Base-by-base conservation (phyloP, 1,140 invertebrate genomes). In the Myzus persicae region DNA sequence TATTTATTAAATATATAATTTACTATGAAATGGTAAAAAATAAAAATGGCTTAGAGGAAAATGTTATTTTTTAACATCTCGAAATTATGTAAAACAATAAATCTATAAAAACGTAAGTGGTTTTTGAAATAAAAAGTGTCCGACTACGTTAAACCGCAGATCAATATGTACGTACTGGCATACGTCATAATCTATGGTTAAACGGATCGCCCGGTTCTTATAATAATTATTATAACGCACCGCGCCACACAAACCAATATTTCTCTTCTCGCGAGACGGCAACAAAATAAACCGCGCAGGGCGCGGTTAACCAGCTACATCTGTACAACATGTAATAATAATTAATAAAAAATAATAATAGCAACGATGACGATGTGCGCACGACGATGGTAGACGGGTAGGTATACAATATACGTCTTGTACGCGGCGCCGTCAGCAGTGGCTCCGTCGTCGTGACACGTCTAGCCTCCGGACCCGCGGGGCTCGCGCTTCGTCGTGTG, bases 281-380 rank as follows among this genome's bases (percentile, higher is more conserved):
- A 40, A 24, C 14, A n/a, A n/a, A n/a, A 76, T 81, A 38, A 36
- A 24, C 76, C 22, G 76, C 76, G 11, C 31, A 5, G 11, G 1
- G 46, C 46, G 22, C 36, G 1, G 14, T 11, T n/a, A 76, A 82
- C 76, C 59, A 9, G 18, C 82, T 11, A 26, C 22, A 40, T 14
- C 14, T 67, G n/a, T 51, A 51, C 24, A 22, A 51, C 22, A 20
- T 22, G 20, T 51, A 51, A 24, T 51, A 51, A 51, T 22, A 51
- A 51, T 51, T 51, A 51, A 51, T 51, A 76, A 59, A 67, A n/a
- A 76, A 76, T 76, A 76, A 76, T n/a, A 76, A n/a, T n/a, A 67
- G 3, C 7, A 67, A 31, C 31, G 20, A 81, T 8, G n/a, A n/a
- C 20, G 4, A 40, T 9, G 42, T 44, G 9, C 42, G 36, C 76